A percentile compares a stretch with the other conserved stretches of the same genome.
Conservation (phyloP, 2,888 invertebrate genomes). For the Microplitis deprimator region DNA sequence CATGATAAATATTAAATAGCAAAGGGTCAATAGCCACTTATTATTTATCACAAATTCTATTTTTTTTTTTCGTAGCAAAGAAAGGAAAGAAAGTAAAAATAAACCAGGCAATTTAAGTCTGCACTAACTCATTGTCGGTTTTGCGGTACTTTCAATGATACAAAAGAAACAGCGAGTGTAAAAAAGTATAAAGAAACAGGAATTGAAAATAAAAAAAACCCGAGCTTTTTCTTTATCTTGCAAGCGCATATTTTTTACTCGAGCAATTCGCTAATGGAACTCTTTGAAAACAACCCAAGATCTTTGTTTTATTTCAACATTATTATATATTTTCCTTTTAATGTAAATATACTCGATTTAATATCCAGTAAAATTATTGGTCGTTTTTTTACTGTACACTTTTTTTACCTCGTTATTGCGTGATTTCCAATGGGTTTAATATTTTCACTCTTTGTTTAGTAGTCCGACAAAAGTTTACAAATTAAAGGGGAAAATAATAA, state of each 20-base stretch:
- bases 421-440: not conserved
- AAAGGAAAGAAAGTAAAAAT: too few relatives aligned
- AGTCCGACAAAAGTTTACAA: not conserved
- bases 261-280: not conserved
- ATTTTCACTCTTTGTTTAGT: too few relatives aligned
- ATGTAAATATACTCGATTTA: not conserved
- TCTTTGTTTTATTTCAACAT: not conserved
- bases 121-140: too few relatives aligned
- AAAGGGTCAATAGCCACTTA: too few relatives aligned
- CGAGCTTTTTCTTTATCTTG: not conserved
- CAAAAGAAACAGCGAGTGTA: not conserved
- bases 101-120: too few relatives aligned
- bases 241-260: not conserved
- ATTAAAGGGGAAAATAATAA: not conserved
- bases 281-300: not conserved
- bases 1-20: constrained; percentile 8
- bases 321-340: not conserved
- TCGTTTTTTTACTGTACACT: not conserved
- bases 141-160: not conserved
- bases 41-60: too few relatives aligned
- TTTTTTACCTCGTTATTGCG: not conserved
- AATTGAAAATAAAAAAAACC: not conserved
- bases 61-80: too few relatives aligned
- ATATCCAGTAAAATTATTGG: not conserved
- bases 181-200: not conserved